phyloP scores from a whole-genome alignment of 2,113 vertebrate genomes.

The Puntigrus tetrazona region DNA sequence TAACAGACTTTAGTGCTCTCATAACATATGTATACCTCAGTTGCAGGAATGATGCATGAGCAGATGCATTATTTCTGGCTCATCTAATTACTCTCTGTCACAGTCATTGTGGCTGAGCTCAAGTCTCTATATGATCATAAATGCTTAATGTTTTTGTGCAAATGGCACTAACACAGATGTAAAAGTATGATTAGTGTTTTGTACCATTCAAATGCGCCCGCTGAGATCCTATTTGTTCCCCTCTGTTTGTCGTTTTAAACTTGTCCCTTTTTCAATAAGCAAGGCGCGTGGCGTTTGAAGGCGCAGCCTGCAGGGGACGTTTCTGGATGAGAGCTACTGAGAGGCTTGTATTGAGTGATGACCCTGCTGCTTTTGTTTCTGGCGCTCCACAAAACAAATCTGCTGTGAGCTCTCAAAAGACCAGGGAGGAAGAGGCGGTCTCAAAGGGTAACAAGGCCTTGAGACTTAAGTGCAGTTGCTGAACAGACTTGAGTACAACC shows the following conservation, averaged over 20 bases:
- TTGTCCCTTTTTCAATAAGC: conserved; percentile 41
- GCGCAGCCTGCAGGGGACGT: conserved; percentile 40
- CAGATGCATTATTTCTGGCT: conserved; percentile 19
- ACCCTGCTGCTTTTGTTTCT: conserved; percentile 39
- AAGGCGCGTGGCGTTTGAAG: conserved; percentile 28
- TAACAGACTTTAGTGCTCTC: background rate
- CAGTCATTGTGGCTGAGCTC: conserved; percentile 14
- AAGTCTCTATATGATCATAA: conserved; percentile 7
- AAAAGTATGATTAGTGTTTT: no score
- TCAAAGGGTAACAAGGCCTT: conserved; percentile 37
- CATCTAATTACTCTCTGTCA: conserved; percentile 11
- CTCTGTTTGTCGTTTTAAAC: conserved; percentile 31
- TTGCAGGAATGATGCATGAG: background rate
- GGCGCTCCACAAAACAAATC: no score
- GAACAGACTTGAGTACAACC: background rate
- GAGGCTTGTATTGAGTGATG: conserved; percentile 49
- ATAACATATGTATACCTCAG: conserved; percentile 22
- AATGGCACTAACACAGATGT: conserved; percentile 25
- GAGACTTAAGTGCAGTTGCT: background rate
- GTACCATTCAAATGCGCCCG: no score
- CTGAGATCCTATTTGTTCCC: conserved; percentile 25
- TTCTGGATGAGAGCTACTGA: conserved; percentile 35
- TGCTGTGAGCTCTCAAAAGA: conserved; percentile 34
- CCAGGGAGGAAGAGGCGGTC: no score
- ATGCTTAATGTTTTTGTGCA: background rate